A percentile compares a stretch with the other conserved stretches of the same genome.
Conservation (phyloP, 2,113 vertebrate species). For the Larimichthys crocea region DNA sequence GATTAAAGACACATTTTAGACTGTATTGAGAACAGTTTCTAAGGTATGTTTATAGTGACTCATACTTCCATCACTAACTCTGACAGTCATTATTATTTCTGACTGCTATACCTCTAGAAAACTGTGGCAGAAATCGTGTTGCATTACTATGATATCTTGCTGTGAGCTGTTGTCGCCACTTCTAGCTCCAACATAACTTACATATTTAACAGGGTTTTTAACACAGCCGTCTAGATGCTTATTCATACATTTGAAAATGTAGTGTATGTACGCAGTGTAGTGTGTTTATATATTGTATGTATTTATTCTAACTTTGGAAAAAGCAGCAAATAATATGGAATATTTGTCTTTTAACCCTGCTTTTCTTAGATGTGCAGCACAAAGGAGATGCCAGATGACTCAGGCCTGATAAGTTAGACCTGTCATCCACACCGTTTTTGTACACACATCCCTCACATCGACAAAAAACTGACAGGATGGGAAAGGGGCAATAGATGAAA, state of each 20-base stretch:
- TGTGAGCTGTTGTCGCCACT: neutral
- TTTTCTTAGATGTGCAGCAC: neutral
- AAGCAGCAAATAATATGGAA: neutral
- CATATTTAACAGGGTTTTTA: neutral
- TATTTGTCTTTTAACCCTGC: constrained; percentile 24
- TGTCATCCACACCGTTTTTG: constrained; percentile 46
- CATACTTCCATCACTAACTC: neutral
- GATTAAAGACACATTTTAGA: neutral
- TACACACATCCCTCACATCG: constrained; percentile 50
- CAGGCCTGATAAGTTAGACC: constrained; percentile 46
- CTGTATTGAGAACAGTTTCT: neutral
- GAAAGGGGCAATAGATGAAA: constrained; percentile 72
- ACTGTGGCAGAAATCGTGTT: neutral
- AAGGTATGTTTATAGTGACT: neutral
- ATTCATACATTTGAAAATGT: neutral
- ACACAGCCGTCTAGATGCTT: neutral
- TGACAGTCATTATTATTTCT: too few species aligned
- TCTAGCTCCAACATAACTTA: neutral
- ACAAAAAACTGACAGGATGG: constrained; percentile 57
- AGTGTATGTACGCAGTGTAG: too few species aligned
- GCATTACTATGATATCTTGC: neutral
- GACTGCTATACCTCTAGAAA: neutral
- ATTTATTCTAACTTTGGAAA: neutral
- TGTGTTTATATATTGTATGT: too few species aligned
- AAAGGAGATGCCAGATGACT: constrained; percentile 22